Conservation (phyloP, 1,140 invertebrate genomes). For the Drosophila nigromelanica region DNA sequence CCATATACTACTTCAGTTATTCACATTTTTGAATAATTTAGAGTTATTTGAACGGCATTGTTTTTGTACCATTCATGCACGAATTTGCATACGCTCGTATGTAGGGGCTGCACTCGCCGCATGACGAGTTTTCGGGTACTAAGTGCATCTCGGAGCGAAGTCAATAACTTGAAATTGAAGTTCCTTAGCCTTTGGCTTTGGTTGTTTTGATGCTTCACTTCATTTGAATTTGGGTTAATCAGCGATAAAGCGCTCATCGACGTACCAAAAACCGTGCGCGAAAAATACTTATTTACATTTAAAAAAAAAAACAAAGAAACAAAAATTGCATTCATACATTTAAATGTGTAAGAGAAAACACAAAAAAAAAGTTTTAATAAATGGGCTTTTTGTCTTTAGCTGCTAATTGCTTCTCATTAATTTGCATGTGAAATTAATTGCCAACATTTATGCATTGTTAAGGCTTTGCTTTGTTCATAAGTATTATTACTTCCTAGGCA, state of each 20-base stretch:
- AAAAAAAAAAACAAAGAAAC: too few species aligned
- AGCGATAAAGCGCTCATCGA: slow-evolving; percentile 75
- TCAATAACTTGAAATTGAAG: slow-evolving; percentile 64
- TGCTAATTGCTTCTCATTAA: slow-evolving; percentile 73
- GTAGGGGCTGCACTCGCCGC: too few species aligned
- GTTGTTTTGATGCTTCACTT: slow-evolving; percentile 49
- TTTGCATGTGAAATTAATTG: slow-evolving; percentile 75
- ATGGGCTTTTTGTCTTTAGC: slow-evolving; percentile 66
- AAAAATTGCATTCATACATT: not conserved
- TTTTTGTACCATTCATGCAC: too few species aligned
- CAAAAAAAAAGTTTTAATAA: slow-evolving; percentile 52
- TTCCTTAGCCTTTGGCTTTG: slow-evolving; percentile 58
- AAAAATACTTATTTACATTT: slow-evolving; percentile 53
- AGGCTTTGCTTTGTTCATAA: slow-evolving; percentile 1
- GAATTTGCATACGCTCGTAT: too few species aligned
- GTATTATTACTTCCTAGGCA: slow-evolving; percentile 73
- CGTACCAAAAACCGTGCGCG: slow-evolving; percentile 40
- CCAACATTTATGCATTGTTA: slow-evolving; percentile 60
- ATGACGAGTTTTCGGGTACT: slow-evolving; percentile 1
- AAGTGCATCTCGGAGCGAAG: slow-evolving; percentile 13
- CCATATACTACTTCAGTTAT: too few species aligned
- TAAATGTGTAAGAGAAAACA: not conserved
- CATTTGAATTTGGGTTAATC: slow-evolving; percentile 74
- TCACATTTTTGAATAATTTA: too few species aligned
- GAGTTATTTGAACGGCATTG: too few species aligned